Percentiles rank a stretch among this genome's conserved stretches.
Evolutionary conservation across 1,140 invertebrate species (phyloP).

Genomic region (Papilio aristodemus): DNA sequence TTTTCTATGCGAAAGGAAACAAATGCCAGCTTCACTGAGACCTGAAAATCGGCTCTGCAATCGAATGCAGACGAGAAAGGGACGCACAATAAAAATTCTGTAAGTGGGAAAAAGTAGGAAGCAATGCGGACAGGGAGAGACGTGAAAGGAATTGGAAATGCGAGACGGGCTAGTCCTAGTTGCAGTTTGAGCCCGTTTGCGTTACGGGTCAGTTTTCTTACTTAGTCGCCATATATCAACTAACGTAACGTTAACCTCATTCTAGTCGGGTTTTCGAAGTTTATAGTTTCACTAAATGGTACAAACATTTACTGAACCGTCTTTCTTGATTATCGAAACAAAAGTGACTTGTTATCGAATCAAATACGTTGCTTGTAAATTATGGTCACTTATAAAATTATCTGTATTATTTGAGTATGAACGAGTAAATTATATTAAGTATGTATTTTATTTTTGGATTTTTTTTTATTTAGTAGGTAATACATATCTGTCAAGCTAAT

Average conservation of each 20-base stretch:
- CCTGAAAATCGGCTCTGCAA: conserved; percentile 66
- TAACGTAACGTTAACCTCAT: conserved; percentile 16
- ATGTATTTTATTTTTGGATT: too few relatives aligned
- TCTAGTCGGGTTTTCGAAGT: not conserved
- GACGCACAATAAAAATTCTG: conserved; percentile 41
- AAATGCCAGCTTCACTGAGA: conserved; percentile 54
- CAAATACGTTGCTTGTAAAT: too few relatives aligned
- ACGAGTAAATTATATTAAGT: too few relatives aligned
- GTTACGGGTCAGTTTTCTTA: conserved; percentile 35
- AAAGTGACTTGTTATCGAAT: too few relatives aligned
- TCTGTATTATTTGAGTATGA: too few relatives aligned
- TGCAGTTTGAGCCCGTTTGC: conserved; percentile 29
- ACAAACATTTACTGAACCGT: not conserved
- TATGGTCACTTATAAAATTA: too few relatives aligned
- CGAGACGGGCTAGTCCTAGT: conserved; percentile 36
- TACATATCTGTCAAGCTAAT: too few relatives aligned
- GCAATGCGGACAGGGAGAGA: conserved; percentile 62
- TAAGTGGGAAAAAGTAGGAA: conserved; percentile 50
- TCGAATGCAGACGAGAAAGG: conserved; percentile 58
- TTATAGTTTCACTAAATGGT: not conserved
- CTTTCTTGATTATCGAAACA: too few relatives aligned
- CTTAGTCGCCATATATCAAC: not conserved
- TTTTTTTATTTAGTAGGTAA: too few relatives aligned
- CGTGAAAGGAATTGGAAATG: conserved; percentile 70
- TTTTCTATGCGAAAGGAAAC: conserved; percentile 60